Evolutionary conservation across 2,797 vertebrate species (phyloP).

Genomic region (Bradypodion pumilum): DNA sequence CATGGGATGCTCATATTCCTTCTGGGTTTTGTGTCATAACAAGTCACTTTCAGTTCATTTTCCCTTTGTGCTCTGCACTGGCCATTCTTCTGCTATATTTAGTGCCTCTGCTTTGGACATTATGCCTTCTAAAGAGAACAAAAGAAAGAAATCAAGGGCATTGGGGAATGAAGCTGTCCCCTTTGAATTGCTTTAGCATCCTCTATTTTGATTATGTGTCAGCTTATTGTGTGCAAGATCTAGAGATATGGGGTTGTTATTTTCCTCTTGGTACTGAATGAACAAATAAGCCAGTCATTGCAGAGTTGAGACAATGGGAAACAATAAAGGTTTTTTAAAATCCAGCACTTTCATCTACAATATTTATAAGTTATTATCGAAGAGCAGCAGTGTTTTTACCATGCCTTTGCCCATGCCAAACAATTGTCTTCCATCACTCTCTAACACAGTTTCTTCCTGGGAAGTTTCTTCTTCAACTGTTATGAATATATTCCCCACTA

Average conservation of each 20-base stretch:
- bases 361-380: conserved; percentile 30
- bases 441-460: conserved; percentile 28
- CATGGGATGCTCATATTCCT: conserved; percentile 36
- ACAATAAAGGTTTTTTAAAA: conserved; percentile 18
- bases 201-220: conserved; percentile 73
- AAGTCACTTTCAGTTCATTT: neutral
- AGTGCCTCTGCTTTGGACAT: conserved; percentile 37
- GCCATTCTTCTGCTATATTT: conserved; percentile 33
- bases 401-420: conserved; percentile 15
- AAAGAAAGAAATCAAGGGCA: neutral
- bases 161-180: conserved; percentile 42
- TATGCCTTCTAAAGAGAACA: conserved; percentile 3
- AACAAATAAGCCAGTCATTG: conserved; percentile 72
- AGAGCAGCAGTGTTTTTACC: conserved; percentile 35
- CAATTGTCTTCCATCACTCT: conserved; percentile 19
- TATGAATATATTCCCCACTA: conserved; percentile 32
- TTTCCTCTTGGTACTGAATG: conserved; percentile 68
- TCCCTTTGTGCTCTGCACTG: neutral
- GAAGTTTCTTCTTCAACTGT: conserved; percentile 36
- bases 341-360: conserved; percentile 35
- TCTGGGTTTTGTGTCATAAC: conserved; percentile 30
- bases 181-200: conserved; percentile 64
- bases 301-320: conserved; percentile 54
- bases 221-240: conserved; percentile 64
- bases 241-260: conserved; percentile 65